Evolutionary conservation across 2,888 invertebrate species (phyloP).

Genomic region (Perizoma flavofasciatum): DNA sequence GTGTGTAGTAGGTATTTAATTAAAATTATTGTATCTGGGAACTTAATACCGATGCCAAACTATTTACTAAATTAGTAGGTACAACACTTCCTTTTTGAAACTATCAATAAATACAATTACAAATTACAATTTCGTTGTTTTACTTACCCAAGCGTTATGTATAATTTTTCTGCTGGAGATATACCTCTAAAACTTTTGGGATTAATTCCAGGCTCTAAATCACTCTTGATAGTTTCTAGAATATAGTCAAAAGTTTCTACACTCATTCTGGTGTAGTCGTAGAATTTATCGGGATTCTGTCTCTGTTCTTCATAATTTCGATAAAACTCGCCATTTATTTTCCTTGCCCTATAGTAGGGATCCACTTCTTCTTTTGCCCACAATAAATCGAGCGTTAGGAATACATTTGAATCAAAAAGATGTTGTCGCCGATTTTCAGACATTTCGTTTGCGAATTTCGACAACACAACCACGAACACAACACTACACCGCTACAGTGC

Average conservation of each 20-base stretch:
- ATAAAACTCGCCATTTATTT: constrained; percentile 34
- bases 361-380: constrained; percentile 28
- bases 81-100: constrained; percentile 23
- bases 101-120: constrained; percentile 34
- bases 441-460: constrained; percentile 12
- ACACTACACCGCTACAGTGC: constrained; percentile 32
- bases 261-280: constrained; percentile 40
- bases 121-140: constrained; percentile 29
- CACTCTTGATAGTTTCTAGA: constrained; percentile 32
- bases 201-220: constrained; percentile 24
- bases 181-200: constrained; percentile 27
- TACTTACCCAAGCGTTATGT: constrained; percentile 30
- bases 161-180: constrained; percentile 33
- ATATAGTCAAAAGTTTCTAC: constrained; percentile 38
- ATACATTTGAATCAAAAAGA: constrained; percentile 10
- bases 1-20: constrained; percentile 29
- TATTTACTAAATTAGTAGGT: constrained; percentile 31
- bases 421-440: constrained; percentile 5
- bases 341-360: constrained; percentile 27
- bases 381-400: constrained; percentile 29
- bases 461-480: constrained; percentile 26
- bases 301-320: constrained; percentile 37
- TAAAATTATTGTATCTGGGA: constrained; percentile 18
- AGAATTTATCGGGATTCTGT: constrained; percentile 33
- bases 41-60: constrained; percentile 29